Percentiles rank a stretch among this genome's conserved stretches.
Conservation (phyloP, 2,888 invertebrate genomes). For the Melinaea menophilus region DNA sequence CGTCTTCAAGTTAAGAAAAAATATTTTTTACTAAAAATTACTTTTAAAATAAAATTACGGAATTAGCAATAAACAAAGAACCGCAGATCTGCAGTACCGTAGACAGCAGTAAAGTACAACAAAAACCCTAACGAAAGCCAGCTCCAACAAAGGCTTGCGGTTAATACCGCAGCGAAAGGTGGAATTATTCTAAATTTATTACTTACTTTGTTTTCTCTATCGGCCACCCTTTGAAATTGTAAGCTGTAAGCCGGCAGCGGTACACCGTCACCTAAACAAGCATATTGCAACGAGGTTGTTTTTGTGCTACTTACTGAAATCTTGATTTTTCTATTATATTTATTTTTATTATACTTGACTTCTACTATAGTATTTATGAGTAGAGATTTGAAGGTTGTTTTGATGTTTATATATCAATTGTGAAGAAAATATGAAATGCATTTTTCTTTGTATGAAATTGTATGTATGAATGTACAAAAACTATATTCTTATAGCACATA, state of each 20-base stretch:
- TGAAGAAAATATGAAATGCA: too few species aligned
- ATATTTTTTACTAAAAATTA: too few species aligned
- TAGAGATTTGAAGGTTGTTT: too few species aligned
- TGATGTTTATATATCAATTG: too few species aligned
- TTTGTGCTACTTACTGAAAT: neutral
- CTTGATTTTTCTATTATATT: neutral
- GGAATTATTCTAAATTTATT: slow-evolving; percentile 51
- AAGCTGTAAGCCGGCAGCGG: slow-evolving; percentile 28
- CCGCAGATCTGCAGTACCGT: neutral
- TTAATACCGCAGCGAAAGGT: slow-evolving; percentile 39
- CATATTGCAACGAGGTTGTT: neutral
- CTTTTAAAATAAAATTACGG: too few species aligned
- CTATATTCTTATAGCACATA: too few species aligned
- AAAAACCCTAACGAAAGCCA: slow-evolving; percentile 20
- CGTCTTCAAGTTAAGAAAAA: too few species aligned
- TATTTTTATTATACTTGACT: too few species aligned
- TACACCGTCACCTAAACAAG: neutral
- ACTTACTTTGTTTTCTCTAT: slow-evolving; percentile 45
- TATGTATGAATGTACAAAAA: too few species aligned
- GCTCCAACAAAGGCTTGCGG: slow-evolving; percentile 29
- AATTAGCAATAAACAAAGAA: neutral
- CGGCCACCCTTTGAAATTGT: slow-evolving; percentile 44
- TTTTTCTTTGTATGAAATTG: too few species aligned
- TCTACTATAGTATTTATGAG: too few species aligned
- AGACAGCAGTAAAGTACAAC: slow-evolving; percentile 8